phyloP scores from a whole-genome alignment of 1,140 invertebrate species.

The Drosophila ananassae region DNA sequence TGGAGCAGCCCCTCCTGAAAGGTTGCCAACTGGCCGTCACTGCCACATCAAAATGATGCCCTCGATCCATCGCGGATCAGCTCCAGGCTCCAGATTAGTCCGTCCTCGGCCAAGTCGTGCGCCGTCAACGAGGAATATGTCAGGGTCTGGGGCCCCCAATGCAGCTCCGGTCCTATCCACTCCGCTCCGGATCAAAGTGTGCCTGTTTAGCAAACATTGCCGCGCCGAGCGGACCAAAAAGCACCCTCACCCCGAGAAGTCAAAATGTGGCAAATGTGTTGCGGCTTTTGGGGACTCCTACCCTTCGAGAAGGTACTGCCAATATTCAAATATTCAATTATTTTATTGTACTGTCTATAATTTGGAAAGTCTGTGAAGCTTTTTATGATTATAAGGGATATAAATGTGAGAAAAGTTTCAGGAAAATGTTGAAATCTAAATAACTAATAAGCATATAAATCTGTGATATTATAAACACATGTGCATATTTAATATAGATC shows the following conservation, averaged over 20 bases:
- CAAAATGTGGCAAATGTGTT: slow-evolving; percentile 72
- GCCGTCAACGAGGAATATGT: slow-evolving; percentile 79
- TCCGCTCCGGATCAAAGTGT: slow-evolving; percentile 70
- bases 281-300: slow-evolving; percentile 27
- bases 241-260: slow-evolving; percentile 70
- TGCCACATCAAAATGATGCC: slow-evolving; percentile 81
- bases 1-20: slow-evolving; percentile 67
- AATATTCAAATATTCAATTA: background rate
- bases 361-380: background rate
- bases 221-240: slow-evolving; percentile 32
- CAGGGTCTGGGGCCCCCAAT: slow-evolving; percentile 60
- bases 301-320: background rate
- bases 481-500: background rate
- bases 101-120: slow-evolving; percentile 62
- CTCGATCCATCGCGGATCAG: slow-evolving; percentile 66
- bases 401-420: background rate
- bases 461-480: no score
- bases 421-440: background rate
- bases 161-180: slow-evolving; percentile 18
- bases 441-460: no score
- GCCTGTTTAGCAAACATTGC: slow-evolving; percentile 76
- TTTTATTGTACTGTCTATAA: background rate
- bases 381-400: background rate
- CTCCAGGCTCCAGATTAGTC: slow-evolving; percentile 11
- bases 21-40: slow-evolving; percentile 60